These are phyloP conservation scores for Bombus fervidus DNA, from an alignment of 1,140 invertebrate species.

Conservation along the genomic window DNA sequence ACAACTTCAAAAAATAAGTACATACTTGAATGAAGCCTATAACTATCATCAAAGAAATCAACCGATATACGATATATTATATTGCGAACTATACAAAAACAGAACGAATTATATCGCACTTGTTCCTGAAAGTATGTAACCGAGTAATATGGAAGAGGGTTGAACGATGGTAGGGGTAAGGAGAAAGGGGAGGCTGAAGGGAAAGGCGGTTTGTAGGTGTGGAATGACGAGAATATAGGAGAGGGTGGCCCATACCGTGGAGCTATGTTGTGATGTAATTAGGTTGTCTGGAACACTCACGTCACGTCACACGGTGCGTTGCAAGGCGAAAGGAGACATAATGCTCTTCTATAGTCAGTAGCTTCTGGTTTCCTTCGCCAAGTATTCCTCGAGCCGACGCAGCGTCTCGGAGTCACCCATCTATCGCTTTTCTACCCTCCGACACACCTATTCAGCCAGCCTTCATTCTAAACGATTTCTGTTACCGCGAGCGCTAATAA, in stretches of 20 bases:
- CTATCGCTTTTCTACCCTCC: conserved; percentile 65
- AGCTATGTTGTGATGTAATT: conserved; percentile 81
- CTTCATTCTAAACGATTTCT: conserved; percentile 59
- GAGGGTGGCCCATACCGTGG: conserved; percentile 63
- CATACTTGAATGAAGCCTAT: too few species aligned
- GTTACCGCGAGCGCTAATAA: conserved; percentile 60
- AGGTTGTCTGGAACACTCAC: conserved; percentile 82
- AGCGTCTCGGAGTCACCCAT: conserved; percentile 57
- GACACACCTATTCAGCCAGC: conserved; percentile 61
- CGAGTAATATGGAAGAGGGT: conserved; percentile 5
- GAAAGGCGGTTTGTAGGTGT: conserved; percentile 60
- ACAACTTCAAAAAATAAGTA: too few species aligned
- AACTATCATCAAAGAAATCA: too few species aligned
- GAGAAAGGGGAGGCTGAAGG: conserved; percentile 38
- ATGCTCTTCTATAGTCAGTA: conserved; percentile 72
- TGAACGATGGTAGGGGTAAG: conserved; percentile 37
- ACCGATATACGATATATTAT: too few species aligned
- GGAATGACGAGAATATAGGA: conserved; percentile 27
- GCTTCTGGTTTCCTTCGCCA: conserved; percentile 58
- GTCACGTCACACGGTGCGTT: conserved; percentile 78
- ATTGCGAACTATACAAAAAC: background rate
- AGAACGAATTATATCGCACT: background rate
- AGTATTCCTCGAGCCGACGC: conserved; percentile 26
- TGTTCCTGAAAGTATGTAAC: background rate
- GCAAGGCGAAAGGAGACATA: conserved; percentile 79